Percentiles rank a stretch among this genome's conserved stretches.
Conservation (phyloP, 2,888 invertebrate species). For the Xestia c-nigrum region DNA sequence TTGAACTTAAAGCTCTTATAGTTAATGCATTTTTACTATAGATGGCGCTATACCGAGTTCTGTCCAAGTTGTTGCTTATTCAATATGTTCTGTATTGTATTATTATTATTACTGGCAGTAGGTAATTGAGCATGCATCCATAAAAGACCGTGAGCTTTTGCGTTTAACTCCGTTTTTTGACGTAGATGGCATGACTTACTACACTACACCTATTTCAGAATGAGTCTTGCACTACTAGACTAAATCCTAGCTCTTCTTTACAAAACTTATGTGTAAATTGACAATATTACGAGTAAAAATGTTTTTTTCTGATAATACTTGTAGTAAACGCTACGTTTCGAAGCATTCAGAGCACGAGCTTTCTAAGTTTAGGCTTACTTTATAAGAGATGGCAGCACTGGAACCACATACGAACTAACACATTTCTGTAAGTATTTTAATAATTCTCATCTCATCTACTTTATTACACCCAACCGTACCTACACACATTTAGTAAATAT, state of each 20-base stretch:
- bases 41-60: slow-evolving; percentile 46
- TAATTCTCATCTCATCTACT: background rate
- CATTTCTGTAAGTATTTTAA: background rate
- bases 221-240: background rate
- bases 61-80: background rate
- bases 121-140: background rate
- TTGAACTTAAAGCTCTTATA: slow-evolving; percentile 37
- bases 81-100: too few relatives aligned
- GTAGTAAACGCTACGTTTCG: background rate
- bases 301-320: too few relatives aligned
- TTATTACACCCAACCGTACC: background rate
- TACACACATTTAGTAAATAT: background rate
- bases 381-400: slow-evolving; percentile 36
- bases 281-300: too few relatives aligned
- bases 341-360: background rate
- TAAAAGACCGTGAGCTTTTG: background rate
- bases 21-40: background rate
- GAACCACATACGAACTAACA: background rate
- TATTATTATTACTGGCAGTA: too few relatives aligned
- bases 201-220: background rate
- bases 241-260: background rate
- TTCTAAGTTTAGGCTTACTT: background rate
- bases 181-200: slow-evolving; percentile 33
- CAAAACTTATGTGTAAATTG: background rate
- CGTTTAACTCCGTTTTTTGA: too few relatives aligned